These are phyloP conservation scores for Aplocera efformata DNA, from an alignment of 2,888 invertebrate species.

Conservation along the genomic window DNA sequence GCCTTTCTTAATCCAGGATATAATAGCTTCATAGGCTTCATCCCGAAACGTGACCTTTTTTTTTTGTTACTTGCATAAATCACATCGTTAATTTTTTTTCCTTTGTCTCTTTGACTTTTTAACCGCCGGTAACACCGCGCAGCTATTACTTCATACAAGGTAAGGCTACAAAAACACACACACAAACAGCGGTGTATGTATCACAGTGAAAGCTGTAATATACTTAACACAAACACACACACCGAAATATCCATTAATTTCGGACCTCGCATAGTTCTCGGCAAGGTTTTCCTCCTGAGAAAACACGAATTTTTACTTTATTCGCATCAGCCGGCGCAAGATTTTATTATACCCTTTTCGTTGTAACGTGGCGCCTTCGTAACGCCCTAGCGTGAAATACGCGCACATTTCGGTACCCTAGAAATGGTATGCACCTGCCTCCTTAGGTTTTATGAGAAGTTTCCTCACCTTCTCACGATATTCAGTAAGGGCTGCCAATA, in stretches of 20 bases:
- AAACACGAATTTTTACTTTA: conserved; percentile 50
- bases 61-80: too few species aligned
- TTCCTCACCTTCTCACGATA: conserved; percentile 74
- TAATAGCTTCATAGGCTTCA: too few species aligned
- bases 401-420: conserved; percentile 70
- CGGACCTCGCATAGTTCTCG: conserved; percentile 17
- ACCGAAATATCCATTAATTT: conserved; percentile 11
- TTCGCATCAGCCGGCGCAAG: conserved; percentile 53
- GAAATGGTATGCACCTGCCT: conserved; percentile 79
- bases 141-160: too few species aligned
- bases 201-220: too few species aligned
- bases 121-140: too few species aligned
- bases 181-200: too few species aligned
- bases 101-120: too few species aligned
- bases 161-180: too few species aligned
- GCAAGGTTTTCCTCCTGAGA: conserved; percentile 30
- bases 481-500: conserved; percentile 73
- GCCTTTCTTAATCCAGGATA: too few species aligned
- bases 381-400: conserved; percentile 76
- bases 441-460: conserved; percentile 78
- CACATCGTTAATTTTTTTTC: too few species aligned
- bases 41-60: too few species aligned
- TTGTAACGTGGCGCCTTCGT: conserved; percentile 47
- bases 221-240: too few species aligned
- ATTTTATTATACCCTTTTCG: conserved; percentile 71